Evolutionary conservation across 2,113 vertebrate species (phyloP).

Genomic region (Cacatua alba): DNA sequence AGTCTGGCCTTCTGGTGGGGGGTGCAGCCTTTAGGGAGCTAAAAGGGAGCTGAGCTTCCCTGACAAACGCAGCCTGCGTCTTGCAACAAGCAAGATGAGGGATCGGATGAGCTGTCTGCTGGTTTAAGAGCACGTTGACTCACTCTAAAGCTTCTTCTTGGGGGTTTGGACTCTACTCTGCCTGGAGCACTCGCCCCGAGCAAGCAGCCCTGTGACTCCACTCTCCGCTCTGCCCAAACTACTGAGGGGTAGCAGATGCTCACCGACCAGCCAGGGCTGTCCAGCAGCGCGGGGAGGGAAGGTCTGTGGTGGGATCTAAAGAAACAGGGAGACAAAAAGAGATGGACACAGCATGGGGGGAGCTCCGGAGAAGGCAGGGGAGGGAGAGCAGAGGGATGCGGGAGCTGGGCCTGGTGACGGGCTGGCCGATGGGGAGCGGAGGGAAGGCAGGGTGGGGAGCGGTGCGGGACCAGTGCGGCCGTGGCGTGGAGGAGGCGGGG

Average conservation of each 20-base stretch:
- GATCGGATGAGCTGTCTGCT: neutral
- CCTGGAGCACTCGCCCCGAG: neutral
- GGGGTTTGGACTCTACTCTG: neutral
- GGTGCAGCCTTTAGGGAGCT: fast-evolving
- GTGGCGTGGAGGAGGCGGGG: neutral
- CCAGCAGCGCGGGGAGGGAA: constrained; percentile 6
- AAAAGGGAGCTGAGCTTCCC: neutral
- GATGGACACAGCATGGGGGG: neutral
- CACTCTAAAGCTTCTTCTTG: neutral
- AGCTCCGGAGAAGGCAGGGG: neutral
- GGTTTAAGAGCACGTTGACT: neutral
- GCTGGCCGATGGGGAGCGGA: neutral
- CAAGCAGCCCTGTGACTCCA: neutral
- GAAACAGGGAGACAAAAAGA: constrained; percentile 13
- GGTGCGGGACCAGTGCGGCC: neutral
- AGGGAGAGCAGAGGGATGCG: neutral
- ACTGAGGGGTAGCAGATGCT: constrained; percentile 35
- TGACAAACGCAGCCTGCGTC: neutral
- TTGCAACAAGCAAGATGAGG: neutral
- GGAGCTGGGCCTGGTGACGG: neutral
- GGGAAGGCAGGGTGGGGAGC: neutral
- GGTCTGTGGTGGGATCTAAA: constrained; percentile 32
- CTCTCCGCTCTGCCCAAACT: neutral
- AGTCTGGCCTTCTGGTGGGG: neutral
- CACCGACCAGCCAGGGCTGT: constrained; percentile 39